Evolutionary conservation across 2,113 vertebrate species (phyloP), one percentile per base, ranked within the genome.

Genomic region (Machaerirhynchus nigripectus): DNA sequence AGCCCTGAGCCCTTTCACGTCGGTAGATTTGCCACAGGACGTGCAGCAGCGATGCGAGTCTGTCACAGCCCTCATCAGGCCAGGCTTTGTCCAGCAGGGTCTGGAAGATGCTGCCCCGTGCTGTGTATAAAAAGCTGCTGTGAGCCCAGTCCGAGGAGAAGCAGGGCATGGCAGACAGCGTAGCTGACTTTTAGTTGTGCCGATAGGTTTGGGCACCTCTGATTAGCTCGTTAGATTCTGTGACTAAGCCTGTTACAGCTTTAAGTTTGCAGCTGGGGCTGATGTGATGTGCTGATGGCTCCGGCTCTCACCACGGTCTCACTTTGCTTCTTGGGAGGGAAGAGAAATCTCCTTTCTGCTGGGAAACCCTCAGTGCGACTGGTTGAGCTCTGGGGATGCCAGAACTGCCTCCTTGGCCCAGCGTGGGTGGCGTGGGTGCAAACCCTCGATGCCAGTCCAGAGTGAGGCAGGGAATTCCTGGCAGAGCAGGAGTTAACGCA

Each of bases 391-490:
- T 2, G 2, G 15, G 23, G 11, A 6, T 31, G 7, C 40, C 21
- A 15, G 64, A 39, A 10, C 23, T 8, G 35, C 16, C 13, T 59
- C 81, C 40, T 10, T 10, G 31, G 17, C 49, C 35, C 5, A 4
- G 63, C 23, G 0, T 0, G 49, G 47, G 49, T 3, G 7, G 14
- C 10, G 19, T 21, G 68, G 47, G 23, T 35, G 40, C 49, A 80
- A 49, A 55, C 11, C 35, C 17, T 0, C 0, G 3, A 0, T 0
- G 2, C 4, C 61, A 10, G 39, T 8, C 19, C 12, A 1, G 24
- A 28, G 42, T 0, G 21, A 26, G n/a, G 47, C 11, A 21, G 82
- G 73, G n/a, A 37, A 26, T 18, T 0, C 5, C 7, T 0, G 31
- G 83, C 73, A 77, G 55, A 44, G 91, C 67, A 49, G 89, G 76